Evolutionary conservation across 2,888 invertebrate species (phyloP), one percentile per base, ranked within the genome.

Genomic region (Trisateles emortualis): DNA sequence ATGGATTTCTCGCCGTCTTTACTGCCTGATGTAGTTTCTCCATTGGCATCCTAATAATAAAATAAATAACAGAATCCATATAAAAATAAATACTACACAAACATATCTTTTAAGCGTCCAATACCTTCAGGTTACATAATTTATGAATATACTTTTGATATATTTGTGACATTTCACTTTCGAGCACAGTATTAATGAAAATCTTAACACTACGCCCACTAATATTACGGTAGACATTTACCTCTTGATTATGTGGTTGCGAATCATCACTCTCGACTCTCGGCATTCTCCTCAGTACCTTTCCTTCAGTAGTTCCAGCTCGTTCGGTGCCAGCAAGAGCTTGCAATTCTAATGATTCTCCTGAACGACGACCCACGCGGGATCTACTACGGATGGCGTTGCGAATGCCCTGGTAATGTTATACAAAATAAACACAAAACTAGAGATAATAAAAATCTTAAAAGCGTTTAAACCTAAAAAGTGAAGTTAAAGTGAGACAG

Each of bases 241-340:
- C 90, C 61, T 90, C 90, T 55, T 81, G 86, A 59, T 74, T 60
- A 30, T 86, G 87, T 3, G 82, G 76, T 52, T 95, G 95, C 10
- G 95, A 93, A 57, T 96, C 96, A 71, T 96, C 95, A 40, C 96
- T 96, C 51, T 95, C 94, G 1, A 96, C 96, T 30, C 95, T 91
- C 0, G 96, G 95, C 96, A 96, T 96, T 63, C 96, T 92, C 59
- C 95, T 94, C 13, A 96, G 86, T 48, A 95, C 77, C 59, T 91
- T 92, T 81, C 68, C 95, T 39, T 90, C 95, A 6, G 79, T 72
- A 32, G 90, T 76, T 52, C 87, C 54, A 57, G 80, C 66, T 56
- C 86, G 78, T 75, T 94, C 83, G 60, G 86, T 74, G 68, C 92
- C 87, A 49, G 88, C 91, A 32, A 89, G 58, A 3, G 88, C 79